These are phyloP conservation scores for Rhagoletis zephyria DNA, from an alignment of 1,140 invertebrate genomes.

Conservation along the genomic window DNA sequence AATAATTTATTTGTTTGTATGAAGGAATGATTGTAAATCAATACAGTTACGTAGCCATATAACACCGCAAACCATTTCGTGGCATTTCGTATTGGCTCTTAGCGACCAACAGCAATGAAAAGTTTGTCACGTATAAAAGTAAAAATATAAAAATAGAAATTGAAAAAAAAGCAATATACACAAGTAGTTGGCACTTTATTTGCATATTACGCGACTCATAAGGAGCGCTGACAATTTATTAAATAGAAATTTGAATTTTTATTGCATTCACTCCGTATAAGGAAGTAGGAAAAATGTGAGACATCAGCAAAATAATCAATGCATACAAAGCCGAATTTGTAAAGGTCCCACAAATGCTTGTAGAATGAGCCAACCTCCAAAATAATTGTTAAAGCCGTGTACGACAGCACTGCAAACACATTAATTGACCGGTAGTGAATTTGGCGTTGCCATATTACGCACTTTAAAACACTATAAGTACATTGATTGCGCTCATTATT, in stretches of 20 bases:
- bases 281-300: not conserved
- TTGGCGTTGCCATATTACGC: not conserved
- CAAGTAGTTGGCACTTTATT: conserved; percentile 2
- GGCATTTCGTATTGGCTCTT: too few relatives aligned
- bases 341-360: not conserved
- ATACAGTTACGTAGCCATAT: too few relatives aligned
- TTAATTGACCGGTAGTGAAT: not conserved
- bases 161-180: not conserved
- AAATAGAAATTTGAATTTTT: conserved; percentile 44
- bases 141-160: not conserved
- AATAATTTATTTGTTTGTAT: not conserved
- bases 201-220: conserved; percentile 9
- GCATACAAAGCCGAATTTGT: not conserved
- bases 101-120: not conserved
- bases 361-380: not conserved
- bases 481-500: conserved; percentile 26
- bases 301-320: not conserved
- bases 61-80: too few relatives aligned
- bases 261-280: not conserved
- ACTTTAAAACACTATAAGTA: not conserved
- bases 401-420: conserved; percentile 5
- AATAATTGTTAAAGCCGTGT: not conserved
- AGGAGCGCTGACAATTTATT: not conserved
- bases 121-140: not conserved
- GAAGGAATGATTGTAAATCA: too few relatives aligned